Evolutionary conservation across 2,888 invertebrate genomes (phyloP).

Genomic region (Lithophane leautieri): DNA sequence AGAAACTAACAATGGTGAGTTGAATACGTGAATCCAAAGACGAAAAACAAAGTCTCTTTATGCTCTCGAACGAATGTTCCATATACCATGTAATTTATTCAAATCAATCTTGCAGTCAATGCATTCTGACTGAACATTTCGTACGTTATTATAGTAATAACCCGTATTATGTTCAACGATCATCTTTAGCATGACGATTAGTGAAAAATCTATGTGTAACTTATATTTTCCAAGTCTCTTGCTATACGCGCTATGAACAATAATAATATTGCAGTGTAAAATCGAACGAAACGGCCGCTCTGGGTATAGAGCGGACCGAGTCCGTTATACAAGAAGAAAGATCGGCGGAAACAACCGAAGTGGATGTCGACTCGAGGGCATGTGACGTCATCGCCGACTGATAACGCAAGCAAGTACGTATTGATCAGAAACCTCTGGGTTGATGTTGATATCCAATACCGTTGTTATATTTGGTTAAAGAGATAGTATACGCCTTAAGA

Average conservation of each 20-base stretch:
- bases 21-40: not conserved
- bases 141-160: not conserved
- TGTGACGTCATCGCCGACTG: conserved; percentile 78
- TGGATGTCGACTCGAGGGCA: conserved; percentile 53
- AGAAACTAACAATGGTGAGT: not conserved
- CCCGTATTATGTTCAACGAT: not conserved
- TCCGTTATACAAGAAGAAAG: conserved; percentile 82
- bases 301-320: conserved; percentile 84
- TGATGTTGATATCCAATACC: conserved; percentile 12
- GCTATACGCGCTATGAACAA: not conserved
- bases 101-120: not conserved
- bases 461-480: conserved; percentile 37
- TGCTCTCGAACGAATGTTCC: not conserved
- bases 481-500: conserved; percentile 47
- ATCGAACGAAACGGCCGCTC: conserved; percentile 74
- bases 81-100: not conserved
- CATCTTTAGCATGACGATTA: not conserved
- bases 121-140: not conserved
- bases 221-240: not conserved
- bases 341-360: conserved; percentile 54
- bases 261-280: conserved; percentile 74
- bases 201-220: not conserved
- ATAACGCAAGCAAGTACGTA: conserved; percentile 60
- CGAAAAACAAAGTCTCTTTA: not conserved
- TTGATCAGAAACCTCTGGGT: conserved; percentile 1